These are phyloP conservation scores for Bombus pascuorum DNA, from an alignment of 1,140 invertebrate genomes.

Conservation along the genomic window DNA sequence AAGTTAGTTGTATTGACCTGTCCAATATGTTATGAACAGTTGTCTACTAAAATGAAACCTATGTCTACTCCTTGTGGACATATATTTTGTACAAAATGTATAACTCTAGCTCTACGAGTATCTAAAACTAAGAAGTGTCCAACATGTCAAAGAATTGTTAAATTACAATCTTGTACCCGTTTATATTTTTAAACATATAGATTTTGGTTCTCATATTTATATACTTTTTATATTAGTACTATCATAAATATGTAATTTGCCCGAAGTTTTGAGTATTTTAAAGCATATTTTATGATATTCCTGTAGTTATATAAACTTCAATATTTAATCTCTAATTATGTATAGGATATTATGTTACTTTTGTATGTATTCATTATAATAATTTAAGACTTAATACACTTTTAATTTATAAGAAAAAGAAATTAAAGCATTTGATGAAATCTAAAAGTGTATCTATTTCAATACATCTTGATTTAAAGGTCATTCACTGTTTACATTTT, in stretches of 20 bases:
- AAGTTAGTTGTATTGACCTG: conserved; percentile 46
- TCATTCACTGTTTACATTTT: conserved; percentile 6
- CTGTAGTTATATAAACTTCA: neutral
- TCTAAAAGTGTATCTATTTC: neutral
- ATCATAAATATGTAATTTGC: neutral
- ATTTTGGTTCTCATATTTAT: neutral
- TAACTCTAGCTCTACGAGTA: conserved; percentile 36
- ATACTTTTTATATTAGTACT: neutral
- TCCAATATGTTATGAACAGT: conserved; percentile 69
- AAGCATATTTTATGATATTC: neutral
- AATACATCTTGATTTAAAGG: neutral
- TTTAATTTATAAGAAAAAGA: neutral
- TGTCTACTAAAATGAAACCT: conserved; percentile 57
- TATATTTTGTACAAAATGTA: conserved; percentile 68
- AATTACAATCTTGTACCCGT: conserved; percentile 61
- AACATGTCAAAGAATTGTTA: conserved; percentile 57
- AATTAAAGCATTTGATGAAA: neutral
- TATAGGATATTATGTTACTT: neutral
- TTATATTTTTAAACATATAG: conserved; percentile 66
- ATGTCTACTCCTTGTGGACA: conserved; percentile 73
- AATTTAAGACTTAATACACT: neutral
- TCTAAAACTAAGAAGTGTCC: conserved; percentile 64
- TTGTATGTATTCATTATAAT: neutral
- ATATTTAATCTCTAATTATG: neutral
- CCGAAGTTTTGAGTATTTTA: neutral